Percentiles rank a stretch among this genome's conserved stretches.
Evolutionary conservation across 2,113 vertebrate genomes (phyloP).

Genomic region (Bubo bubo): DNA sequence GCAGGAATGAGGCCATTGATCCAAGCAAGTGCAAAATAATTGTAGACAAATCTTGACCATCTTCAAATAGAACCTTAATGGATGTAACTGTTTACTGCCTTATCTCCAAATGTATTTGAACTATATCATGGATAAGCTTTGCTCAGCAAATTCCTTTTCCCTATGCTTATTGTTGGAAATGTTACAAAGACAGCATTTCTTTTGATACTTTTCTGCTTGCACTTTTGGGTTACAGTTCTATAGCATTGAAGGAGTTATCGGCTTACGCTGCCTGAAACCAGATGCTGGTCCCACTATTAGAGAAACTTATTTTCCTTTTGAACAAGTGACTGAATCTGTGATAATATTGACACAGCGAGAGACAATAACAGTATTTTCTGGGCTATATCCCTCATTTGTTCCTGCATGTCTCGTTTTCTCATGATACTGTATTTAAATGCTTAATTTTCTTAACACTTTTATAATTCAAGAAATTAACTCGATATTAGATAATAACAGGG

Average conservation of each 20-base stretch:
- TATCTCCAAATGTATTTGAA: neutral
- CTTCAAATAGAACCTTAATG: neutral
- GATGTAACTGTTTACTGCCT: neutral
- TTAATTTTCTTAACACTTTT: neutral
- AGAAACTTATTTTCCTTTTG: neutral
- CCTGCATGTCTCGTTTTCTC: neutral
- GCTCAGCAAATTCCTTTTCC: neutral
- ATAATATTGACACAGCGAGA: neutral
- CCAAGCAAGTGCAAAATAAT: neutral
- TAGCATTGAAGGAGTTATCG: neutral
- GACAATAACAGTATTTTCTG: neutral
- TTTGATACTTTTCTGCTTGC: neutral
- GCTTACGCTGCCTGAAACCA: neutral
- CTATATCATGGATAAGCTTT: neutral
- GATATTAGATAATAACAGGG: neutral
- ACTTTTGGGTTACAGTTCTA: neutral
- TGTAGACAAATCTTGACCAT: neutral
- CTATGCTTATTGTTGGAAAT: neutral
- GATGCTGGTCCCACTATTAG: neutral
- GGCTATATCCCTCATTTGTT: neutral
- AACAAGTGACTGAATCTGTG: neutral
- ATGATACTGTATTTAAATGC: neutral
- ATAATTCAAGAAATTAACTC: neutral
- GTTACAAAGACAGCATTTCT: neutral
- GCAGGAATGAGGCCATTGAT: neutral